These are phyloP conservation scores for Lissocephala sabroskyi DNA, from an alignment of 2,888 invertebrate genomes.

Conservation along the genomic window DNA sequence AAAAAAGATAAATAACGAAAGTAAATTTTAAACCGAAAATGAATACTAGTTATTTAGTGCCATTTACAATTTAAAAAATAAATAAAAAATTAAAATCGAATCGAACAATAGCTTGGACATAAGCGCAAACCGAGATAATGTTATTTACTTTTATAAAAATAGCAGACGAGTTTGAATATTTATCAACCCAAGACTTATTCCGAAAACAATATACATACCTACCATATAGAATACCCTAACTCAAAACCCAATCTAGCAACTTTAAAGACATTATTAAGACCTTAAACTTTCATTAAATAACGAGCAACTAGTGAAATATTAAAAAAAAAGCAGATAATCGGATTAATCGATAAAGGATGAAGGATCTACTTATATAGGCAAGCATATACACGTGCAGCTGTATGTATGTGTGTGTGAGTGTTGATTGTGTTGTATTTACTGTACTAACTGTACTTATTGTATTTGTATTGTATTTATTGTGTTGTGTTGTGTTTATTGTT, in stretches of 20 bases:
- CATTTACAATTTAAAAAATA: conserved; percentile 39
- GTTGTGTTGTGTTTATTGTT: conserved; percentile 66
- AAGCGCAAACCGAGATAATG: conserved; percentile 21
- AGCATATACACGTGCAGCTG: conserved; percentile 13
- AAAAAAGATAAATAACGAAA: conserved; percentile 42
- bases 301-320: conserved; percentile 16
- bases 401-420: conserved; percentile 24
- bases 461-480: conserved; percentile 57
- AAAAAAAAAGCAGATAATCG: conserved; percentile 28
- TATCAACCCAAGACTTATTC: conserved; percentile 36
- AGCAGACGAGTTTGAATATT: conserved; percentile 23
- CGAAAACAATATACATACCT: conserved; percentile 13
- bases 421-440: conserved; percentile 32
- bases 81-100: conserved; percentile 17
- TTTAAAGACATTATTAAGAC: no score
- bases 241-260: no score
- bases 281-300: conserved; percentile 22
- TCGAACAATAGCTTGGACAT: conserved; percentile 41
- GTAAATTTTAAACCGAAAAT: conserved; percentile 31
- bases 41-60: conserved; percentile 36
- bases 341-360: conserved; percentile 27
- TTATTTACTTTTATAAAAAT: conserved; percentile 48
- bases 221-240: neutral
- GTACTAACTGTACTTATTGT: conserved; percentile 34
- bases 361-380: conserved; percentile 12